phyloP scores from a whole-genome alignment of 2,113 vertebrate species.

The Protobothrops flavoviridis region DNA sequence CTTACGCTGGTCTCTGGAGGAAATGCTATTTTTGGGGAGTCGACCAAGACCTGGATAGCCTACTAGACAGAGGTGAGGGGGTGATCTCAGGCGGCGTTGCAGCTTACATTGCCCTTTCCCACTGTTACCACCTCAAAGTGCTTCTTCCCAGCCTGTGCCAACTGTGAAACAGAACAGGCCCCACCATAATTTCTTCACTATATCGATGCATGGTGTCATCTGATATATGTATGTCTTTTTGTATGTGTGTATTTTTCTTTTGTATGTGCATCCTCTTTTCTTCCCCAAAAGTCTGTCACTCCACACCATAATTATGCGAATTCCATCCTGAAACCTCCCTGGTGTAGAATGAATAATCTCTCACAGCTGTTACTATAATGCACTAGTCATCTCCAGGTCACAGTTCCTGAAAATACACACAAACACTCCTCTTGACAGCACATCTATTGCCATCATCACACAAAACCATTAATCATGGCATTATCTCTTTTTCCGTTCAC shows the following conservation, averaged over 20 bases:
- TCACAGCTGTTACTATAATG: background rate
- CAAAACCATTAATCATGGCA: background rate
- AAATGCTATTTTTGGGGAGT: slow-evolving; percentile 81
- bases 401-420: background rate
- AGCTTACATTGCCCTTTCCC: background rate
- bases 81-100: background rate
- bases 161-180: background rate
- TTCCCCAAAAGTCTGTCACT: background rate
- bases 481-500: background rate
- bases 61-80: slow-evolving; percentile 76
- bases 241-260: background rate
- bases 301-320: no score
- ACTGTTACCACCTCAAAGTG: background rate
- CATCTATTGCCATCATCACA: background rate
- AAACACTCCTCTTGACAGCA: background rate
- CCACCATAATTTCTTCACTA: no score
- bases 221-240: background rate
- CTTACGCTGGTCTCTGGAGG: slow-evolving; percentile 83
- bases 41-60: slow-evolving; percentile 82
- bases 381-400: no score
- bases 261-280: background rate
- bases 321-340: background rate
- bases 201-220: background rate
- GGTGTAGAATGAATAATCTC: background rate
- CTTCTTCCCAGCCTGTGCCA: background rate